Percentiles rank a stretch among this genome's conserved stretches.
phyloP scores from a whole-genome alignment of 2,113 vertebrate genomes.

The Jaculus jaculus region DNA sequence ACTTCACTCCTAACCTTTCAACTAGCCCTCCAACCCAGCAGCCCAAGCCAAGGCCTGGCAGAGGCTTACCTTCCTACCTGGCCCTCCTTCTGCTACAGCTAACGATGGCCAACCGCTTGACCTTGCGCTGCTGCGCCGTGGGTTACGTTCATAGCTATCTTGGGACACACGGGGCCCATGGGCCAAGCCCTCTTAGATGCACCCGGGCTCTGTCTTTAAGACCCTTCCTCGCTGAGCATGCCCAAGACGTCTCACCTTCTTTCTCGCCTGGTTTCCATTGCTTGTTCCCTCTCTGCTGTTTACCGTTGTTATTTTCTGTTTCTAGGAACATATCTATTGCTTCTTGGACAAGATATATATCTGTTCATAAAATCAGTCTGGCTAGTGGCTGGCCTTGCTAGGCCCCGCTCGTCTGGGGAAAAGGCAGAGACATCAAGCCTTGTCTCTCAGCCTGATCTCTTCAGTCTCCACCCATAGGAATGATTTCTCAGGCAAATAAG shows the following conservation, averaged over 20 bases:
- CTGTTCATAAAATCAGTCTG: neutral
- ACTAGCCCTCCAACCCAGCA: neutral
- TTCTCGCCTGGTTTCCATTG: neutral
- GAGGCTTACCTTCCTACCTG: neutral
- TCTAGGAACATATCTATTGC: neutral
- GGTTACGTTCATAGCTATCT: too few relatives aligned
- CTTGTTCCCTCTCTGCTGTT: neutral
- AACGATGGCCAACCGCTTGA: too few relatives aligned
- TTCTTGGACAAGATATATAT: neutral
- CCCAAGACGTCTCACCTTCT: neutral
- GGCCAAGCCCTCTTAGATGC: neutral
- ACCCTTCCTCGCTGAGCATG: neutral
- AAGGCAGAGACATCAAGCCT: neutral
- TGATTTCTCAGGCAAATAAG: neutral
- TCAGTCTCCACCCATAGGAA: neutral
- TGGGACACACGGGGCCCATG: neutral
- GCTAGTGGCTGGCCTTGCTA: neutral
- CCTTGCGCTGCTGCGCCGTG: too few relatives aligned
- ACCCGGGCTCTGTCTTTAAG: neutral
- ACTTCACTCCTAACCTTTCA: neutral
- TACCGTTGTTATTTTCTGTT: neutral
- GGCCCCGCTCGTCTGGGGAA: neutral
- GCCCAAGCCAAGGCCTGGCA: neutral
- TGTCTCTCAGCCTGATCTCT: neutral
- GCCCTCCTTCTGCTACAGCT: neutral